Conservation (phyloP, 2,797 vertebrate species). For the Cyprinella venusta region DNA sequence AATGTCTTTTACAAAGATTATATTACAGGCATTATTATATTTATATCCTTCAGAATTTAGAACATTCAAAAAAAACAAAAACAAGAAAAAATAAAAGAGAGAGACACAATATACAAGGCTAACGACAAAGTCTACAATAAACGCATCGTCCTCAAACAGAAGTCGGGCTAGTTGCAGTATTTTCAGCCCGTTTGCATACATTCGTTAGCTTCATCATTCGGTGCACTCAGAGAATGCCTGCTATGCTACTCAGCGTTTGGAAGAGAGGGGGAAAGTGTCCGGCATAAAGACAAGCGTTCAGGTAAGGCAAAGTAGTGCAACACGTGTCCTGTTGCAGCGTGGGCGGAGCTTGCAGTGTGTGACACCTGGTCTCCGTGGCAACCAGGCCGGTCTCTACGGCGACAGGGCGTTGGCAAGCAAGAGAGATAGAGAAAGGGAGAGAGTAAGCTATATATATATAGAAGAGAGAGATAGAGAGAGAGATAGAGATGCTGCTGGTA, state of each 20-base stretch:
- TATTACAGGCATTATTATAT: conserved; percentile 80
- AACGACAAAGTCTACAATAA: conserved; percentile 68
- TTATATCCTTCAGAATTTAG: conserved; percentile 69
- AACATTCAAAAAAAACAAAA: conserved; percentile 64
- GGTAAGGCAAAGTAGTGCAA: conserved; percentile 75
- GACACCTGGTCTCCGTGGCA: conserved; percentile 78
- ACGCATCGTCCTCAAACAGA: conserved; percentile 68
- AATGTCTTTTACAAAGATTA: conserved; percentile 77
- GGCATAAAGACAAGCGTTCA: conserved; percentile 46
- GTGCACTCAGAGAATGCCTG: conserved; percentile 55
- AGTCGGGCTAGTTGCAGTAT: conserved; percentile 63
- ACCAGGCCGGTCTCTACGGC: conserved; percentile 58
- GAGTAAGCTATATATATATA: conserved; percentile 52
- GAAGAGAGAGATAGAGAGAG: too few species aligned
- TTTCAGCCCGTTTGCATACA: conserved; percentile 71
- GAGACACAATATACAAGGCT: conserved; percentile 78
- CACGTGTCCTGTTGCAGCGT: conserved; percentile 73
- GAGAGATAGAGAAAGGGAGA: conserved; percentile 18
- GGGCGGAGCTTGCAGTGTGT: conserved; percentile 70
- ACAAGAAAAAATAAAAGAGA: neutral
- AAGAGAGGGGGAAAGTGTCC: conserved; percentile 27
- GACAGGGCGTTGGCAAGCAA: conserved; percentile 54
- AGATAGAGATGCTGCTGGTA: conserved; percentile 67
- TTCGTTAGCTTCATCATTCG: conserved; percentile 69
- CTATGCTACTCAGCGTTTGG: conserved; percentile 63